These are phyloP conservation scores for Poecilia velifera DNA, from an alignment of 2,797 vertebrate genomes.

Conservation along the genomic window DNA sequence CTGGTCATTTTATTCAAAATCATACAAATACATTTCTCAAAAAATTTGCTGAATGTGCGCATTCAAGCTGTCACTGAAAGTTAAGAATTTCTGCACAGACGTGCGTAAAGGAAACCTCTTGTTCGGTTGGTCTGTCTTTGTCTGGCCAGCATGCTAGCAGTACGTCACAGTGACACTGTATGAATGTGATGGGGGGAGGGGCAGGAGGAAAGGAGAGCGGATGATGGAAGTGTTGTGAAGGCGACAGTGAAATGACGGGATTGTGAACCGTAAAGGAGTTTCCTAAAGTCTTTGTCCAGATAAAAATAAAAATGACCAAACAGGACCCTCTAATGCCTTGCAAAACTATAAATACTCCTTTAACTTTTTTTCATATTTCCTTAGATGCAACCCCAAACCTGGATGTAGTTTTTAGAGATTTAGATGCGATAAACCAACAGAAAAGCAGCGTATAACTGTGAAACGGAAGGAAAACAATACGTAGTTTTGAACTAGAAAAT, in stretches of 20 bases:
- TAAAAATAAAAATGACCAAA: conserved; percentile 25
- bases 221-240: conserved; percentile 33
- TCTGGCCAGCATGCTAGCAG: conserved; percentile 53
- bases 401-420: background rate
- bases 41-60: conserved; percentile 41
- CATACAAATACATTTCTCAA: conserved; percentile 57
- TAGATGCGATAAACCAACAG: background rate
- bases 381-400: background rate
- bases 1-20: conserved; percentile 48
- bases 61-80: conserved; percentile 41
- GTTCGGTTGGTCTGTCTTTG: conserved; percentile 49
- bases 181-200: conserved; percentile 58
- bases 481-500: background rate
- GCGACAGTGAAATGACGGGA: conserved; percentile 42
- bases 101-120: conserved; percentile 65
- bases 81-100: conserved; percentile 54
- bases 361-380: background rate
- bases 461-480: background rate
- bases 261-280: conserved; percentile 47
- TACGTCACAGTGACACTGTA: conserved; percentile 79
- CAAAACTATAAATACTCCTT: conserved; percentile 3
- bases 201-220: conserved; percentile 35
- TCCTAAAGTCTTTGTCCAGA: conserved; percentile 40
- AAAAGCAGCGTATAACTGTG: background rate
- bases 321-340: conserved; percentile 18